A percentile compares a stretch with the other conserved stretches of the same genome.
Evolutionary conservation across 2,888 invertebrate genomes (phyloP).

Genomic region (Standfussiana lucernea): DNA sequence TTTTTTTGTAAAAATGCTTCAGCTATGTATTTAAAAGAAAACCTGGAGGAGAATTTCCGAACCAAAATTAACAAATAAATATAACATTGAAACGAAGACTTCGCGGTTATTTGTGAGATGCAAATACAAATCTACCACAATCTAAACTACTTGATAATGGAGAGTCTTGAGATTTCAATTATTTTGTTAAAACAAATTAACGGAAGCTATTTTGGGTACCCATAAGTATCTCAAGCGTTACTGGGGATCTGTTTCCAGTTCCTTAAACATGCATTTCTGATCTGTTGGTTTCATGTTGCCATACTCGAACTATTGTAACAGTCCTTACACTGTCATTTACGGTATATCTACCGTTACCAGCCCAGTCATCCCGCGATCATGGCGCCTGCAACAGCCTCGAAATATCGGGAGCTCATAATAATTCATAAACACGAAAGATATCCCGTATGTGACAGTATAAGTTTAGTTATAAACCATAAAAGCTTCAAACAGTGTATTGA

Average conservation of each 20-base stretch:
- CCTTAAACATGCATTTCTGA: constrained; percentile 25
- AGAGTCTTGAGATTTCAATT: constrained; percentile 60
- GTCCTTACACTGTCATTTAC: no score
- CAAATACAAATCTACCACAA: constrained; percentile 56
- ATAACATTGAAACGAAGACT: neutral
- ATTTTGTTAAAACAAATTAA: constrained; percentile 61
- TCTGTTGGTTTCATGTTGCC: constrained; percentile 9
- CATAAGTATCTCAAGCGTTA: constrained; percentile 19
- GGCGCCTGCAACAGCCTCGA: no score
- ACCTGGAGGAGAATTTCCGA: neutral
- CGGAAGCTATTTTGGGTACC: constrained; percentile 45
- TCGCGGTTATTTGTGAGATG: constrained; percentile 30
- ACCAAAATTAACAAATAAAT: neutral
- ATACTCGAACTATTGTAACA: neutral
- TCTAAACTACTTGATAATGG: constrained; percentile 51
- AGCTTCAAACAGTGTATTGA: no score
- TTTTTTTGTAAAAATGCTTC: neutral
- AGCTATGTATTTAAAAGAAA: neutral
- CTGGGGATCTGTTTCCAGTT: constrained; percentile 2
- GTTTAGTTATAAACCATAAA: no score
- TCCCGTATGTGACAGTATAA: no score
- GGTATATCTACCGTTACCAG: no score
- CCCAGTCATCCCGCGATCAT: no score
- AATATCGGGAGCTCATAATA: no score
- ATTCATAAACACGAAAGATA: no score